Conservation (phyloP, 2,113 vertebrate genomes). For the Oreocharis arfaki region DNA sequence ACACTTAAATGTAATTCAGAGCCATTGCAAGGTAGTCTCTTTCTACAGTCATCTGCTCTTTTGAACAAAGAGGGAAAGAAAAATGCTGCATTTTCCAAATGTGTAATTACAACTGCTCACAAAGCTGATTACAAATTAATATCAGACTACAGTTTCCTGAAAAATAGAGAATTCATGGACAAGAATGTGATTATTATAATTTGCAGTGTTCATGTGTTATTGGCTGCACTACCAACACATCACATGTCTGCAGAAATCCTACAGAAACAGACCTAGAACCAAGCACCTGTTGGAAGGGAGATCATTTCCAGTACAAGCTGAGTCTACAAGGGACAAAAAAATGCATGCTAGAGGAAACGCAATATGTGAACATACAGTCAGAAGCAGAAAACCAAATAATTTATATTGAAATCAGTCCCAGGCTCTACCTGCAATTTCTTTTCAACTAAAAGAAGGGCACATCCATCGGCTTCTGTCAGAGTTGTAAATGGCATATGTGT, state of each 20-base stretch:
- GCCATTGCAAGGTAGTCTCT: background rate
- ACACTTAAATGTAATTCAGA: background rate
- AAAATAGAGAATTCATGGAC: background rate
- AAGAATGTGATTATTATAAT: background rate
- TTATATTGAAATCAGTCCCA: background rate
- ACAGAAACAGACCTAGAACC: background rate
- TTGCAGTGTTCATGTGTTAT: background rate
- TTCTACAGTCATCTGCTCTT: background rate
- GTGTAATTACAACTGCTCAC: background rate
- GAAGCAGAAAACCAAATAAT: background rate
- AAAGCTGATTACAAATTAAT: background rate
- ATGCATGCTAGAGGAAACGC: background rate
- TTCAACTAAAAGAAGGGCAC: background rate
- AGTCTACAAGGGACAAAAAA: background rate
- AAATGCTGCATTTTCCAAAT: background rate
- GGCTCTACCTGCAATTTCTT: background rate
- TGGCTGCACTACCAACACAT: no score
- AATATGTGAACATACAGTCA: background rate
- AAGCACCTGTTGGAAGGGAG: background rate
- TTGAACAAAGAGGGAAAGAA: background rate
- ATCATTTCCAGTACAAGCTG: background rate
- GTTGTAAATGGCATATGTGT: rapidly evolving
- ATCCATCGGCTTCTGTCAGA: background rate
- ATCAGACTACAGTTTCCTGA: background rate
- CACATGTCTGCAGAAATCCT: background rate